Conservation (phyloP, 2,797 vertebrate genomes). For the Sebastes goodei region DNA sequence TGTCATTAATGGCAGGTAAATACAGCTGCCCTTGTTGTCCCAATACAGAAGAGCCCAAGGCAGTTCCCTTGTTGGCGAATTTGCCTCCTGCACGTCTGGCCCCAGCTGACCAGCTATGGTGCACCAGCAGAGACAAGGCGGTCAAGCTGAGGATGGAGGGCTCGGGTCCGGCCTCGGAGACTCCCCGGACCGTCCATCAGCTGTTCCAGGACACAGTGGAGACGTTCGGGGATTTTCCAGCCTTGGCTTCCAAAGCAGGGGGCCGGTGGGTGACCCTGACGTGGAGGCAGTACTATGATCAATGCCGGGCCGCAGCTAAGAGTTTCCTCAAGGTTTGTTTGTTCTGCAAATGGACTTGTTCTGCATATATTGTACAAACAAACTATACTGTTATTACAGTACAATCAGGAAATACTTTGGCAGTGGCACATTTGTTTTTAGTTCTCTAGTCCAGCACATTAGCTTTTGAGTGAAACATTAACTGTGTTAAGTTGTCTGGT, state of each 20-base stretch:
- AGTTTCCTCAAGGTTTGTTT: constrained; percentile 85
- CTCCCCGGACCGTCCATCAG: constrained; percentile 81
- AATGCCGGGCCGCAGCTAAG: constrained; percentile 82
- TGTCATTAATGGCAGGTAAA: constrained; percentile 51
- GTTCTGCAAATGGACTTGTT: constrained; percentile 20
- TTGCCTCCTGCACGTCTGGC: constrained; percentile 38
- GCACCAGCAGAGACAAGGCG: constrained; percentile 52
- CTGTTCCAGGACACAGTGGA: constrained; percentile 79
- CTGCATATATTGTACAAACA: not conserved
- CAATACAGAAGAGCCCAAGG: constrained; percentile 34
- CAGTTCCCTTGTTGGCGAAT: constrained; percentile 17
- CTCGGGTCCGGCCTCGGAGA: constrained; percentile 66
- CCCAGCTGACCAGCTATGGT: constrained; percentile 77
- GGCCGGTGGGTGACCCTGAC: constrained; percentile 72
- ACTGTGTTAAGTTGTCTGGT: too few species aligned
- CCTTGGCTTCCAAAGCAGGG: constrained; percentile 70
- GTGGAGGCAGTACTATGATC: constrained; percentile 79
- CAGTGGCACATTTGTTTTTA: not conserved
- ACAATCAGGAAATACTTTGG: not conserved
- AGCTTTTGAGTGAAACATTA: not conserved
- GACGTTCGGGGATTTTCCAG: constrained; percentile 61
- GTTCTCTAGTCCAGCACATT: not conserved
- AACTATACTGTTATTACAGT: not conserved
- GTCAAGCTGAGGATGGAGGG: constrained; percentile 80
- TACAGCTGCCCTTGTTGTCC: constrained; percentile 51